These are phyloP conservation scores for Malthinus seriepunctatus DNA, from an alignment of 2,888 invertebrate species.

Conservation along the genomic window DNA sequence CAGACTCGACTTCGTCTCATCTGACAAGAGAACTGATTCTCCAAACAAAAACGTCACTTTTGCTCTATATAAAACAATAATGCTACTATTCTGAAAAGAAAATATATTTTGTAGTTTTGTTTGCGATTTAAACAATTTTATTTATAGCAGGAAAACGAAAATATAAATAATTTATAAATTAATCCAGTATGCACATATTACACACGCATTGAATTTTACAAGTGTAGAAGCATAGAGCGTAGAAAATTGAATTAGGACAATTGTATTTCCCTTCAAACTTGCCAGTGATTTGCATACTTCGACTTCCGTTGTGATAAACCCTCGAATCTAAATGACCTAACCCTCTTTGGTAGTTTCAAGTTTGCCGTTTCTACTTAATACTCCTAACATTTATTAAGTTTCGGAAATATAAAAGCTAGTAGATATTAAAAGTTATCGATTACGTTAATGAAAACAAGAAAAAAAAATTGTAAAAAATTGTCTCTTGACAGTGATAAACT, in stretches of 20 bases:
- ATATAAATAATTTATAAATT: slow-evolving; percentile 11
- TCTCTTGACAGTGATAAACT: slow-evolving; percentile 13
- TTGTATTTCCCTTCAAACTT: slow-evolving; percentile 26
- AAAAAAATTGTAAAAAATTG: slow-evolving; percentile 8
- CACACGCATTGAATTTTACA: slow-evolving; percentile 11
- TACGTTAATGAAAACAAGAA: background rate
- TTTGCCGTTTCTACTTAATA: slow-evolving; percentile 14
- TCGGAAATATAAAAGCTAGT: background rate
- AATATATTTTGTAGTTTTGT: too few species aligned
- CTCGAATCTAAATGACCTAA: slow-evolving; percentile 23
- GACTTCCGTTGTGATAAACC: slow-evolving; percentile 30
- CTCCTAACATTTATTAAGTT: slow-evolving; percentile 21
- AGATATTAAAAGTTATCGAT: background rate
- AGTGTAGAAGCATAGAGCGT: slow-evolving; percentile 7
- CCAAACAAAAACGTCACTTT: too few species aligned
- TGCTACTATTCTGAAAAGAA: too few species aligned
- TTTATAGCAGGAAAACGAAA: too few species aligned
- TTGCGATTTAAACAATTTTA: too few species aligned
- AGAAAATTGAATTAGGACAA: slow-evolving; percentile 28
- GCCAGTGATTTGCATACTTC: slow-evolving; percentile 29
- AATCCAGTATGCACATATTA: slow-evolving; percentile 19
- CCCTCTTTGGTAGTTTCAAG: slow-evolving; percentile 10
- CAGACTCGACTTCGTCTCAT: too few species aligned
- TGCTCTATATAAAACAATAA: too few species aligned
- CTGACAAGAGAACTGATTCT: too few species aligned